These are phyloP conservation scores for Drosophila monieri DNA, from an alignment of 2,888 invertebrate species.

Conservation along the genomic window DNA sequence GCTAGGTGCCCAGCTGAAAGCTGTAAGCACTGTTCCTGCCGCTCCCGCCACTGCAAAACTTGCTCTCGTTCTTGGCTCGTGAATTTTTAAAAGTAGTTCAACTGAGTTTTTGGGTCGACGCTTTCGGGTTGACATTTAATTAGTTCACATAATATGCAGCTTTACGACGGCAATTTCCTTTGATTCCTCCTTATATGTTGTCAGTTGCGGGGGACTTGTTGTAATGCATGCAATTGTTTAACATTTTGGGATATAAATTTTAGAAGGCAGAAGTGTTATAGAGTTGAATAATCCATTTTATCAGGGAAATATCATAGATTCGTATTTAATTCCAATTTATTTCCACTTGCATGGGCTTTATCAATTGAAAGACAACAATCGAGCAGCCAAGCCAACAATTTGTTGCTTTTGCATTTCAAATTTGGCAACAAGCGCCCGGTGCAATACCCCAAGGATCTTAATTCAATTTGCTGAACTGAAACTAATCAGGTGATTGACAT, in stretches of 20 bases:
- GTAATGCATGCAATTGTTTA: neutral
- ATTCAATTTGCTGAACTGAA: slow-evolving; percentile 36
- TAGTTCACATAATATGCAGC: slow-evolving; percentile 52
- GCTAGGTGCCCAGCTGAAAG: slow-evolving; percentile 49
- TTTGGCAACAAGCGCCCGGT: neutral
- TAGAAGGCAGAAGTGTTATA: no score
- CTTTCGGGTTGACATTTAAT: slow-evolving; percentile 59
- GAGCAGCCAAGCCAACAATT: neutral
- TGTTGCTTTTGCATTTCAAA: neutral
- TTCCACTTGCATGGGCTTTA: slow-evolving; percentile 12
- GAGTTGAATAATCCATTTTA: no score
- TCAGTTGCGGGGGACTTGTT: slow-evolving; percentile 8
- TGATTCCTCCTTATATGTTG: neutral
- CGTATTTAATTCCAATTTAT: slow-evolving; percentile 12
- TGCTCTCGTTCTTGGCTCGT: slow-evolving; percentile 5
- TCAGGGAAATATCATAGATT: neutral
- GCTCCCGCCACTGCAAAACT: neutral
- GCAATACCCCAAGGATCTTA: neutral
- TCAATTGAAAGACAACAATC: slow-evolving; percentile 9
- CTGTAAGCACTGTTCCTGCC: slow-evolving; percentile 18
- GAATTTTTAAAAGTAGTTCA: slow-evolving; percentile 13
- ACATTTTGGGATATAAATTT: neutral
- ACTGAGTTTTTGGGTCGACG: slow-evolving; percentile 36
- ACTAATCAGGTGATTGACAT: slow-evolving; percentile 68
- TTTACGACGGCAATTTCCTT: slow-evolving; percentile 21